Evolutionary conservation across 2,888 invertebrate species (phyloP).

Genomic region (Yponomeuta cagnagella): DNA sequence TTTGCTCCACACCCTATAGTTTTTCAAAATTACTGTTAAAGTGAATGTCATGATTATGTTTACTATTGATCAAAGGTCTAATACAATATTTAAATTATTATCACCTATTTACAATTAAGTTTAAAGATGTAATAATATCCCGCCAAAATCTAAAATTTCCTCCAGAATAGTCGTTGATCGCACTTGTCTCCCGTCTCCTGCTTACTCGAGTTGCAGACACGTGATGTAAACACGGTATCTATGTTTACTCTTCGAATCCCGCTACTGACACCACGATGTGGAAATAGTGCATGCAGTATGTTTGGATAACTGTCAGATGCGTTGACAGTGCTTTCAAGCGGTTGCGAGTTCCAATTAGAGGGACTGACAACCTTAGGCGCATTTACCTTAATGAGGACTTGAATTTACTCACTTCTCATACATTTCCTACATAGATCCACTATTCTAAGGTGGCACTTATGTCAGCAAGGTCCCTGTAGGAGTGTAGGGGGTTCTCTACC

Average conservation of each 20-base stretch:
- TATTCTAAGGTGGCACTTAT: no score
- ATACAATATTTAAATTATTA: no score
- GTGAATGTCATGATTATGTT: no score
- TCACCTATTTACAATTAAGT: no score
- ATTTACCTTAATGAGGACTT: conserved; percentile 7
- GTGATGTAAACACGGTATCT: not conserved
- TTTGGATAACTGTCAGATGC: conserved; percentile 55
- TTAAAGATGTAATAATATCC: no score
- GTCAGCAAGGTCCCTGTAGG: no score
- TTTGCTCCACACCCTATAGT: no score
- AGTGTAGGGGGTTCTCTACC: no score
- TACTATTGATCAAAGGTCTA: no score
- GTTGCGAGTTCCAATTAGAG: conserved; percentile 14
- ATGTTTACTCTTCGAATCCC: conserved; percentile 12
- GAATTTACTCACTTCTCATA: no score
- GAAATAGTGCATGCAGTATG: conserved; percentile 17
- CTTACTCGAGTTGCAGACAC: not conserved
- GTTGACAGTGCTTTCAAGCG: conserved; percentile 31
- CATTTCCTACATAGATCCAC: no score
- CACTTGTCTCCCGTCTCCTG: not conserved
- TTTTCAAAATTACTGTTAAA: no score
- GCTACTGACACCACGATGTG: conserved; percentile 13
- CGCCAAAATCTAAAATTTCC: not conserved
- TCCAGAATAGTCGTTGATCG: not conserved
- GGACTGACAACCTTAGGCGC: conserved; percentile 3